A percentile compares a stretch with the other conserved stretches of the same genome.
These are phyloP conservation scores for Bombus confusus DNA, from an alignment of 1,140 invertebrate species.

Conservation along the genomic window DNA sequence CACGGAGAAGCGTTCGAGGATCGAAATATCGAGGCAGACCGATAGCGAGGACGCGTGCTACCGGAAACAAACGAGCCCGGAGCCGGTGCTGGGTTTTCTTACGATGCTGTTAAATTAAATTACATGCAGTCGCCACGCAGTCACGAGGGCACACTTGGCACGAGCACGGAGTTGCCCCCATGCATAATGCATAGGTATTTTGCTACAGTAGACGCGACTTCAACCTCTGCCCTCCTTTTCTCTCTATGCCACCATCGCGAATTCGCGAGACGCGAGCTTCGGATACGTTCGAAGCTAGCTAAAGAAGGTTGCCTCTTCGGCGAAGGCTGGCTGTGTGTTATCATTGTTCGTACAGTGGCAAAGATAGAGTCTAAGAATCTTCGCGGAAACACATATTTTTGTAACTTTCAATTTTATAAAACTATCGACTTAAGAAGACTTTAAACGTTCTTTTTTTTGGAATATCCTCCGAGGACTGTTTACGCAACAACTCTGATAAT, in stretches of 20 bases:
- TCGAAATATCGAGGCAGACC: constrained; percentile 3
- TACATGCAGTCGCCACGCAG: constrained; percentile 78
- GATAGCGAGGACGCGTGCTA: neutral
- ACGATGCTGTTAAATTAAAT: constrained; percentile 80
- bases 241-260: constrained; percentile 20
- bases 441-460: no score
- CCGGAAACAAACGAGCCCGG: constrained; percentile 1
- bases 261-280: constrained; percentile 52
- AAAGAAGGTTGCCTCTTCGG: no score
- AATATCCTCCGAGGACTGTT: no score
- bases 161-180: constrained; percentile 71
- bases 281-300: neutral
- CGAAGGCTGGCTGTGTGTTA: no score
- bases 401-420: no score
- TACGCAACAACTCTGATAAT: no score
- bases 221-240: constrained; percentile 37
- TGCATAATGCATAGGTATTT: constrained; percentile 81
- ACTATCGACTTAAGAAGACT: no score
- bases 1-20: neutral
- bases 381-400: no score
- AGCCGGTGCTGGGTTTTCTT: constrained; percentile 66
- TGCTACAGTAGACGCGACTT: constrained; percentile 68
- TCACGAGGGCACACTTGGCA: constrained; percentile 80
- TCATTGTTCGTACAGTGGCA: no score
- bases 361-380: no score